Conservation (phyloP, 2,888 invertebrate genomes). For the Lasioglossum villosulum region DNA sequence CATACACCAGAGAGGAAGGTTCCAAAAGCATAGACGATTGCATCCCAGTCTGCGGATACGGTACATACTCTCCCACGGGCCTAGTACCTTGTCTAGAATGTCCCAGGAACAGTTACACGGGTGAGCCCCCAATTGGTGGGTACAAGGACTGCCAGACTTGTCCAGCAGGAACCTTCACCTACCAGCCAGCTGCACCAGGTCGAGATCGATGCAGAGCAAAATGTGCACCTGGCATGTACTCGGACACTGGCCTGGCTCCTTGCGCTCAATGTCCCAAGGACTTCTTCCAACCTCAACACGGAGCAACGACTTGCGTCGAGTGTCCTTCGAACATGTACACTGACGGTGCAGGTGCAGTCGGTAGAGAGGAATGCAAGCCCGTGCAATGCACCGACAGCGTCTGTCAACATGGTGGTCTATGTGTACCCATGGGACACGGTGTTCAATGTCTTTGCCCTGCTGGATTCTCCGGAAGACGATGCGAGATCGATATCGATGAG, state of each 20-base stretch:
- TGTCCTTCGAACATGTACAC: slow-evolving; percentile 97
- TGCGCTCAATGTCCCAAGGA: slow-evolving; percentile 96
- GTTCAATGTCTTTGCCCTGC: slow-evolving; percentile 97
- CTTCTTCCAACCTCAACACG: slow-evolving; percentile 94
- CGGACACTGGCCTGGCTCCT: slow-evolving; percentile 96
- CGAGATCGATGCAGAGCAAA: slow-evolving; percentile 94
- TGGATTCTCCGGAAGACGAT: slow-evolving; percentile 96
- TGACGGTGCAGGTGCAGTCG: slow-evolving; percentile 91
- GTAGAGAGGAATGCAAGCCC: slow-evolving; percentile 93
- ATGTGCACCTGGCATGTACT: slow-evolving; percentile 95
- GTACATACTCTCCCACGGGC: slow-evolving; percentile 97
- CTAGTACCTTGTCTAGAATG: slow-evolving; percentile 97
- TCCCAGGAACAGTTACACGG: slow-evolving; percentile 95
- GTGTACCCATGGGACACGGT: slow-evolving; percentile 94
- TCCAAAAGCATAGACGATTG: slow-evolving; percentile 95
- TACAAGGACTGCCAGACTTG: slow-evolving; percentile 98
- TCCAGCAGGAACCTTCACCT: slow-evolving; percentile 94
- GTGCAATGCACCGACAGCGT: slow-evolving; percentile 94
- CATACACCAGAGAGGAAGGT: slow-evolving; percentile 96
- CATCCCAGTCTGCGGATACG: slow-evolving; percentile 97
- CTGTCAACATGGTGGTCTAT: slow-evolving; percentile 96
- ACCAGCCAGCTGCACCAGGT: slow-evolving; percentile 95
- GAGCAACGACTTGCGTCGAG: slow-evolving; percentile 94
- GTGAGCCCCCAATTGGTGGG: slow-evolving; percentile 94
- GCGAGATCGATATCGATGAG: slow-evolving; percentile 97